A percentile compares a stretch with the other conserved stretches of the same genome.
These are phyloP conservation scores for Prochilodus magdalenae DNA, from an alignment of 2,113 vertebrate genomes.

Conservation along the genomic window DNA sequence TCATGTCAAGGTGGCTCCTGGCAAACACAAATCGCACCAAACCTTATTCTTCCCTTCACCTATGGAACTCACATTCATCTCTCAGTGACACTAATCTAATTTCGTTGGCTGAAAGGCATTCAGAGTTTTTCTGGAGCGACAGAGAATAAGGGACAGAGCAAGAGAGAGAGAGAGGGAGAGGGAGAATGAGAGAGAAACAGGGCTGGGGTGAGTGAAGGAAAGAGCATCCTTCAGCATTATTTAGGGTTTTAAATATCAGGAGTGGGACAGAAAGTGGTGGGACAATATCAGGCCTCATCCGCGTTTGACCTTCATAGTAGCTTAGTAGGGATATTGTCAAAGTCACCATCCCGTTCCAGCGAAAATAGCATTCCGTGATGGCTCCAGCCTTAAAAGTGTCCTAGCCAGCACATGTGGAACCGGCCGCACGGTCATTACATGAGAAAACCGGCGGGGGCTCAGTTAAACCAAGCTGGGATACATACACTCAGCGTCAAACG, in stretches of 20 bases:
- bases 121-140: constrained; percentile 1
- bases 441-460: constrained; percentile 21
- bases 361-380: constrained; percentile 26
- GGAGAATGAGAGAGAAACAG: neutral
- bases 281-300: constrained; percentile 47
- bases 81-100: neutral
- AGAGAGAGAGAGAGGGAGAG: neutral
- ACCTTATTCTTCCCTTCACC: no score
- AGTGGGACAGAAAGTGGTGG: constrained; percentile 46
- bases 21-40: no score
- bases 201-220: constrained; percentile 9
- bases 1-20: no score
- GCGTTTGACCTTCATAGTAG: constrained; percentile 51
- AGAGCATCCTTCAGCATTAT: constrained; percentile 47
- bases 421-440: constrained; percentile 2
- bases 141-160: neutral
- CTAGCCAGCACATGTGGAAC: constrained; percentile 12
- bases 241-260: constrained; percentile 55
- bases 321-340: constrained; percentile 54
- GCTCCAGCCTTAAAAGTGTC: constrained; percentile 16
- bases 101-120: neutral
- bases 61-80: neutral
- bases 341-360: constrained; percentile 35
- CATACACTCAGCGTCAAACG: no score
- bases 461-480: constrained; percentile 28